Base-by-base conservation (phyloP, 1,140 invertebrate genomes). In the Drosophila repleta region DNA sequence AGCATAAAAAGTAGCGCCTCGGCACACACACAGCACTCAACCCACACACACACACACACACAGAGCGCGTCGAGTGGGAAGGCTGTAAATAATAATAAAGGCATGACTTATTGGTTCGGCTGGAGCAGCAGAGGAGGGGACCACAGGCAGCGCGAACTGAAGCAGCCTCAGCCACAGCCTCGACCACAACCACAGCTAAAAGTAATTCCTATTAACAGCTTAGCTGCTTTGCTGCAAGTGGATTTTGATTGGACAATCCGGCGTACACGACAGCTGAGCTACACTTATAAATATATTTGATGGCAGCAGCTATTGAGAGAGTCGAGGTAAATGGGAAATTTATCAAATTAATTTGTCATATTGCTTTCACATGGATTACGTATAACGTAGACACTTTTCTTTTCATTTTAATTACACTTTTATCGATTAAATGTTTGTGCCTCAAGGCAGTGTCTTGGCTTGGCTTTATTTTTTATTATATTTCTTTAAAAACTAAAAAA, bases 81-180 rank as follows among this genome's bases (percentile, higher is more conserved):
- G 69, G 46, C 63, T 66, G 68, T 85, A 80, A 80, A 85, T 76
- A 84, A 79, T 85, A 84, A 85, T 74, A 80, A 74, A 77, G 65
- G 52, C 74, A 77, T 79, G 76, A 83, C 80, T 83, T 83, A 84
- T 72, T 68, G 80, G 71, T 51, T 68, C 32, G 32, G 45, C 52
- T 45, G 39, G 24, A 41, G 46, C 10, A 66, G 18, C 48, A 17
- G 18, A 43, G 15, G 18, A 43, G 15, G 18, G 32, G 3, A 62
- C 21, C 15, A 2, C 11, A 43, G 52, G 3, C 32, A n/a, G 39
- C n/a, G 21, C 6, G 20, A 48, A 1, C 32, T 8, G 29, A 6
- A 6, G 7, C 29, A 29, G 39, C 5, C 15, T 1, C 39, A 15
- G 13, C 13, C 39, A n/a, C 11, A 4, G 39, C 4, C 39, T 15